Conservation (phyloP, 2,113 vertebrate species). For the Gadus macrocephalus region DNA sequence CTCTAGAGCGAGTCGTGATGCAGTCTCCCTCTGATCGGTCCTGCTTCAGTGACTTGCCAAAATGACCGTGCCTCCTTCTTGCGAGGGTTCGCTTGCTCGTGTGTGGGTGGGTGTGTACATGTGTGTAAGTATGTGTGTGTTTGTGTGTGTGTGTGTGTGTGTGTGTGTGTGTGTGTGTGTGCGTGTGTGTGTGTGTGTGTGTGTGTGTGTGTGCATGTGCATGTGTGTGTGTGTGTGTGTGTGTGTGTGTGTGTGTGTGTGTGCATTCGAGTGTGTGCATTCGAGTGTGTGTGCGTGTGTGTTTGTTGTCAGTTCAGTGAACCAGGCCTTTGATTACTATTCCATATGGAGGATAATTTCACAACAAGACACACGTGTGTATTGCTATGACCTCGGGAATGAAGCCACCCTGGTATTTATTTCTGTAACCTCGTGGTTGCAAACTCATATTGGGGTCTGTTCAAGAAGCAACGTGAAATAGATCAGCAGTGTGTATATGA, state of each 20-base stretch:
- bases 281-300: neutral
- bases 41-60: conserved; percentile 30
- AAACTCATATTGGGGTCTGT: too few species aligned
- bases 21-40: conserved; percentile 27
- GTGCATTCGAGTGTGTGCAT: neutral
- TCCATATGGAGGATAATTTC: neutral
- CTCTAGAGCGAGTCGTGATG: conserved; percentile 21
- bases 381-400: too few species aligned
- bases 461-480: too few species aligned
- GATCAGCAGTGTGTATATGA: too few species aligned
- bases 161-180: conserved; percentile 1
- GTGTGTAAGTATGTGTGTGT: neutral
- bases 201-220: neutral
- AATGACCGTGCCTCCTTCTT: conserved; percentile 22
- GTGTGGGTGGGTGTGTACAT: neutral
- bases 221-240: neutral
- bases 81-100: neutral
- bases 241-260: neutral
- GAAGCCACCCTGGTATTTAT: too few species aligned
- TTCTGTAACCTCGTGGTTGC: too few species aligned
- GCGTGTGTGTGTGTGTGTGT: neutral
- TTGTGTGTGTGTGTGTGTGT: neutral
- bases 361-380: too few species aligned
- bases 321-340: too few species aligned
- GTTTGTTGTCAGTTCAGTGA: neutral